Base-by-base conservation (phyloP, 1,140 invertebrate genomes). In the Chionoecetes opilio region DNA sequence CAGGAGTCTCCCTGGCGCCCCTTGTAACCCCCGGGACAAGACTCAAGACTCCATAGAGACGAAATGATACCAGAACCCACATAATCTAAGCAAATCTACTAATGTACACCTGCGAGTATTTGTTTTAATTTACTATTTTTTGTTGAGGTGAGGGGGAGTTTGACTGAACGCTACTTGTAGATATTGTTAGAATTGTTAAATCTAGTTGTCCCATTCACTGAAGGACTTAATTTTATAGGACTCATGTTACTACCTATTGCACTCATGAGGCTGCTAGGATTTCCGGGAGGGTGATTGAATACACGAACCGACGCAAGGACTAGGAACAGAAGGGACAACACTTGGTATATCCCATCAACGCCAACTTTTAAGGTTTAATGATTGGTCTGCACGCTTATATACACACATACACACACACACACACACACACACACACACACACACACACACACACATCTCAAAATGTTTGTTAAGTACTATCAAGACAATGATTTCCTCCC, bases 381-480 rank as follows among this genome's bases (percentile, higher is more conserved):
- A 75, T 75, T 75, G 21, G 63, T 2, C 6, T 75, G n/a, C 21
- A 1, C n/a, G 2, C 0, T 26, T 75, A 5, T n/a, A 26, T n/a
- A n/a, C n/a, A n/a, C n/a, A n/a, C n/a, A n/a, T n/a, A n/a, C n/a
- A n/a, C 63, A 75, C 63, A 75, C 63, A 75, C 63, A 75, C 63
- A 75, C 63, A 75, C 63, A 75, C 63, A 75, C 63, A 75, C 63
- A 75, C 63, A 75, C 63, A 75, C 63, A 75, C 63, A 75, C 63
- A 75, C 63, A 75, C 63, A 75, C 63, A 75, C n/a, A n/a, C 63
- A 75, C 63, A 75, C 63, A 75, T 21, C 21, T 75, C 63, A 75
- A n/a, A 75, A 75, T 75, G 63, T 75, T 75, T 5, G n/a, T 75
- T 75, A 75, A 75, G 63, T 75, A 75, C 26, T 75, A n/a, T 26